Evolutionary conservation across 2,888 invertebrate genomes (phyloP).

Genomic region (Sarcophaga caerulescens): DNA sequence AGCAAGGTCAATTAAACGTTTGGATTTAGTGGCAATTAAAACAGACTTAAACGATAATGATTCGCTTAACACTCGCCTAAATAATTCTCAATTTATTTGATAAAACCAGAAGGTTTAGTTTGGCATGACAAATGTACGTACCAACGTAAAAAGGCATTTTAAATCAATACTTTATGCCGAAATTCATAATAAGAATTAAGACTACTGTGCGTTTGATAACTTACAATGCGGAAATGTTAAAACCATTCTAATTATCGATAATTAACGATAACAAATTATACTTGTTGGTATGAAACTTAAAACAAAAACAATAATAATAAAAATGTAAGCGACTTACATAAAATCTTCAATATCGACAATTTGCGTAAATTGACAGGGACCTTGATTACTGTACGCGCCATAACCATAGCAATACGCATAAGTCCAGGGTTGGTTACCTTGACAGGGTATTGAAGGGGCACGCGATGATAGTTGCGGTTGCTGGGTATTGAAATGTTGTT

Average conservation of each 20-base stretch:
- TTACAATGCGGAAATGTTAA: too few species aligned
- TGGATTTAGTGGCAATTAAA: too few species aligned
- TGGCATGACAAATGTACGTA: too few species aligned
- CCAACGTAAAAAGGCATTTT: too few species aligned
- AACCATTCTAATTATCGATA: background rate
- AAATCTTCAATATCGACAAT: slow-evolving; percentile 88
- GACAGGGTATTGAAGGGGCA: slow-evolving; percentile 81
- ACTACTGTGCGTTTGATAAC: too few species aligned
- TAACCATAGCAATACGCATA: slow-evolving; percentile 86
- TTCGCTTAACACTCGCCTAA: too few species aligned
- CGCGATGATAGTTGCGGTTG: slow-evolving; percentile 8
- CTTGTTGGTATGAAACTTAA: background rate
- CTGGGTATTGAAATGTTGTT: slow-evolving; percentile 9
- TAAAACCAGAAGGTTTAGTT: too few species aligned
- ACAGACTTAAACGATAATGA: too few species aligned
- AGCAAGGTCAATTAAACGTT: too few species aligned
- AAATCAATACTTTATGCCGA: too few species aligned
- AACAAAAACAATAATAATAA: slow-evolving; percentile 70
- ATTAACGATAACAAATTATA: background rate
- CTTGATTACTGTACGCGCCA: slow-evolving; percentile 79
- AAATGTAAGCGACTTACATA: slow-evolving; percentile 83
- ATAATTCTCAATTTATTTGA: too few species aligned
- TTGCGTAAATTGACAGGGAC: slow-evolving; percentile 86
- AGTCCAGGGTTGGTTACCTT: slow-evolving; percentile 83
- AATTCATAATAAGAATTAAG: too few species aligned